Conservation (phyloP, 2,888 invertebrate genomes). For the Apotomis turbidana region DNA sequence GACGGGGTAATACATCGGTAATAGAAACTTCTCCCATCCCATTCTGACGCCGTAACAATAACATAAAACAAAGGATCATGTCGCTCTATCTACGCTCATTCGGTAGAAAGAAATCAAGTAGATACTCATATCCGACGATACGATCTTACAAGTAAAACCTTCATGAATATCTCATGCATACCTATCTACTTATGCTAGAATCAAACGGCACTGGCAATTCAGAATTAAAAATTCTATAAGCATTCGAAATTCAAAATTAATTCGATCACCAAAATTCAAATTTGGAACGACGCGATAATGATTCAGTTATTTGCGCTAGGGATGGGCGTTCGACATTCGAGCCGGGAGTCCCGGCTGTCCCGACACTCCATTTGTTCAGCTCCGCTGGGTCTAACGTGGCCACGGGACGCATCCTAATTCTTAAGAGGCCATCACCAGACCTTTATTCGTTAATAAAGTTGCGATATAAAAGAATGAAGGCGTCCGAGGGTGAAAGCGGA, state of each 20-base stretch:
- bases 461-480: constrained; percentile 82
- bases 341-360: constrained; percentile 47
- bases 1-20: constrained; percentile 68
- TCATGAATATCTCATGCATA: background rate
- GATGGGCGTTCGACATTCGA: constrained; percentile 60
- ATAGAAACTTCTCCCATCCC: constrained; percentile 59
- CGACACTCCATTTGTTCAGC: constrained; percentile 80
- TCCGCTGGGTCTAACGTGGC: constrained; percentile 69
- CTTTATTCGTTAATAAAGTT: constrained; percentile 84
- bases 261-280: constrained; percentile 65
- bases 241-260: constrained; percentile 47
- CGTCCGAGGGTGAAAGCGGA: constrained; percentile 81
- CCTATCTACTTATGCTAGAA: background rate
- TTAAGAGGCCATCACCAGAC: constrained; percentile 82
- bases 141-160: constrained; percentile 7
- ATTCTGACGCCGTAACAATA: constrained; percentile 41
- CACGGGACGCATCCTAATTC: constrained; percentile 82
- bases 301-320: constrained; percentile 72
- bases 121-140: constrained; percentile 10
- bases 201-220: background rate
- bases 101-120: constrained; percentile 25
- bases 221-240: constrained; percentile 19
- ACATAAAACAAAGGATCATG: constrained; percentile 42
- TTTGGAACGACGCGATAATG: constrained; percentile 70
- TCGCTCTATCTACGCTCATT: constrained; percentile 26